Evolutionary conservation across 1,140 invertebrate genomes (phyloP).

Genomic region (Hyles euphorbiae): DNA sequence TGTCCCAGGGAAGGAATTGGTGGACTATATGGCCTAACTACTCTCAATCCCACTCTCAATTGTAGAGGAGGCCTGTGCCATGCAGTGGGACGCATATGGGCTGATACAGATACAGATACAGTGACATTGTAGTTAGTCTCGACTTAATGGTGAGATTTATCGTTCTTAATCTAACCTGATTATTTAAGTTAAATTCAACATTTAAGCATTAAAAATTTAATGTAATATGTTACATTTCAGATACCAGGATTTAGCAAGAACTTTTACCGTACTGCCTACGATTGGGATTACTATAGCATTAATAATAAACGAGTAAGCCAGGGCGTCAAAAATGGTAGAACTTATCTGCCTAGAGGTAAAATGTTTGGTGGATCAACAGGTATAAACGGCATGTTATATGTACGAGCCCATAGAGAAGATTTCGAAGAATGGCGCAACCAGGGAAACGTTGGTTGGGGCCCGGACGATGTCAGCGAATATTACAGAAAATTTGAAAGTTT

Average conservation of each 20-base stretch:
- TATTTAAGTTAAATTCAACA: too few species aligned
- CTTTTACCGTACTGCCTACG: constrained; percentile 68
- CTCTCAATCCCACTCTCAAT: too few species aligned
- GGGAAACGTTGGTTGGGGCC: constrained; percentile 80
- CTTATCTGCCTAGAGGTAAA: constrained; percentile 78
- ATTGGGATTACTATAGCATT: constrained; percentile 81
- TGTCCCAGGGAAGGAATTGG: too few species aligned
- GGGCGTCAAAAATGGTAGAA: constrained; percentile 53
- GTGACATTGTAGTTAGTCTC: too few species aligned
- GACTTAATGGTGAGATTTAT: too few species aligned
- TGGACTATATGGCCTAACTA: too few species aligned
- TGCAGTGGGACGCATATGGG: too few species aligned
- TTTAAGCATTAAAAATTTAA: too few species aligned
- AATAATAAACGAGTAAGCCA: constrained; percentile 72
- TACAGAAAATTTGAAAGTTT: constrained; percentile 40
- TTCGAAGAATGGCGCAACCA: constrained; percentile 80
- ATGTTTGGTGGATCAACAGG: constrained; percentile 83
- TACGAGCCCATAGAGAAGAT: constrained; percentile 79
- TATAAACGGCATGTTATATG: constrained; percentile 89
- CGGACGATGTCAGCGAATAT: constrained; percentile 37
- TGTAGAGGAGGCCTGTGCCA: too few species aligned
- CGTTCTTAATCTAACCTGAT: too few species aligned
- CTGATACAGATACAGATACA: too few species aligned
- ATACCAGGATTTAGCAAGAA: constrained; percentile 66
- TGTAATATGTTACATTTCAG: constrained; percentile 22